Percentiles rank a stretch among this genome's conserved stretches.
Conservation (phyloP, 1,140 invertebrate genomes). For the Diprion similis region DNA sequence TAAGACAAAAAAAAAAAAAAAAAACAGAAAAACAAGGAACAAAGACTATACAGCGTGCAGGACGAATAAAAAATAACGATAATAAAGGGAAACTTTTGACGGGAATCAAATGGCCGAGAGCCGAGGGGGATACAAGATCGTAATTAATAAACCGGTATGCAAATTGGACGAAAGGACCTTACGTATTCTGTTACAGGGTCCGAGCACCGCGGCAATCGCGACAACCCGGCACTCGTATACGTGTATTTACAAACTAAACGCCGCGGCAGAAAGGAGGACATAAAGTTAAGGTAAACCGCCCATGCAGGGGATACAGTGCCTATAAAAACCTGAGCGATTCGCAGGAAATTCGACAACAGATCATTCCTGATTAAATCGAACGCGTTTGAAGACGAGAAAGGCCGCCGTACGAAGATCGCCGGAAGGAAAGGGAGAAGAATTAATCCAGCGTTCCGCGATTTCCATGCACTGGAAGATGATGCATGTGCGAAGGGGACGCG, state of each 20-base stretch:
- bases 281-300: background rate
- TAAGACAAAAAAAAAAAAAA: slow-evolving; percentile 20
- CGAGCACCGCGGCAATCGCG: background rate
- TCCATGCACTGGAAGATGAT: too few relatives aligned
- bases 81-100: slow-evolving; percentile 30
- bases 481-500: too few relatives aligned
- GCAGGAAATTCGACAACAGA: too few relatives aligned
- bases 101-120: slow-evolving; percentile 6
- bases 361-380: too few relatives aligned
- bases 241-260: background rate
- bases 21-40: background rate
- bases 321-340: too few relatives aligned
- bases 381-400: too few relatives aligned
- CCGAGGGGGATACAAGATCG: slow-evolving; percentile 1
- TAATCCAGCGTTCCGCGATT: too few relatives aligned
- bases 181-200: slow-evolving; percentile 33
- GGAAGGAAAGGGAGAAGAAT: too few relatives aligned
- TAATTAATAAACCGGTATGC: slow-evolving; percentile 52
- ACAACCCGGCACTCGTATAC: background rate
- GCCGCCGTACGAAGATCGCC: too few relatives aligned
- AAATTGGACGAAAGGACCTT: slow-evolving; percentile 40
- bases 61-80: slow-evolving; percentile 24
- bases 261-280: background rate
- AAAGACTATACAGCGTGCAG: background rate
- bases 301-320: too few relatives aligned